Base-by-base conservation (phyloP, 2,113 vertebrate genomes). In the Plecturocebus donacophilus region DNA sequence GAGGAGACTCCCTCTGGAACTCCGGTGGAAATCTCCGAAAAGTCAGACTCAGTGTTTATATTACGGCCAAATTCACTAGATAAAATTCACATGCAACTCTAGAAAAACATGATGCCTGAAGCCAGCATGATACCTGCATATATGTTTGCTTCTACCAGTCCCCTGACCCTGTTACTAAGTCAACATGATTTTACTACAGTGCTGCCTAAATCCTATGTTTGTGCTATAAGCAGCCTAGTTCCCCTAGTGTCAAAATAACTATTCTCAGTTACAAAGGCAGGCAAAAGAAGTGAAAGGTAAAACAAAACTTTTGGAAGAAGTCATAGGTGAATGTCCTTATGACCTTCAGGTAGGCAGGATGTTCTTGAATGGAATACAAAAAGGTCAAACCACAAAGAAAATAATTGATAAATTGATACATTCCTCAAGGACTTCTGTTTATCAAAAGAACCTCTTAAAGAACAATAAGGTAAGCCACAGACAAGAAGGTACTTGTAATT, bases 221-320 rank as follows among this genome's bases (percentile, higher is more conserved):
- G 17, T 25, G 1, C 12, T 20, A 5, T 35, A 42, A 61, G 16
- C 32, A 64, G 30, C 16, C 71, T 27, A 6, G 8, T 75, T 64
- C 14, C 42, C 38, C 68, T 49, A 20, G n/a, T 38, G 49, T 32
- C 56, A 66, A 61, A 84, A 77, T 35, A 73, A 12, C 47, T 27
- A 64, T 32, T 61, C 47, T n/a, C 42, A 73, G 4, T 5, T 27
- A 42, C 64, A 70, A 75, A 80, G 4, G 35, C 19, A 91, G 77
- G 40, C 71, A 61, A 3, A 25, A 85, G 27, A 70, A 19, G 4
- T 23, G 56, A 90, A 58, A 54, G 32, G n/a, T 19, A 88, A 77
- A 84, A 71, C n/a, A 82, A 35, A 45, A 30, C 38, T 88, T 87
- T 25, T 58, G 58, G 38, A 82, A 90, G 81, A 86, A 96, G 84